phyloP scores from a whole-genome alignment of 1,140 invertebrate genomes.

The Tribolium castaneum region DNA sequence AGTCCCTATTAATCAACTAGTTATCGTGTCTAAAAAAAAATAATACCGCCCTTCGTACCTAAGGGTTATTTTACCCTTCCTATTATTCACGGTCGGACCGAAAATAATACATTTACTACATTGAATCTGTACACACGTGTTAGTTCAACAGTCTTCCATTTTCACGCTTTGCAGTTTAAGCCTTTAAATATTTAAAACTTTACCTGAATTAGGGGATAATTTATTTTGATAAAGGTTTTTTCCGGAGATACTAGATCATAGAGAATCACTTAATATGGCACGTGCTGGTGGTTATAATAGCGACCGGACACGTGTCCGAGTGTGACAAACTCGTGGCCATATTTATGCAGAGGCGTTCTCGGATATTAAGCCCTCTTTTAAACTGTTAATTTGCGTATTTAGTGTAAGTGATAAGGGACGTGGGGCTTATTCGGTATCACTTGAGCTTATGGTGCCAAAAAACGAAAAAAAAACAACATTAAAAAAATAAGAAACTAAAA shows the following conservation, averaged over 20 bases:
- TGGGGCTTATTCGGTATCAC: background rate
- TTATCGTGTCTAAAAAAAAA: constrained; percentile 29
- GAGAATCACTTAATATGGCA: constrained; percentile 9
- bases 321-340: constrained; percentile 18
- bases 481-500: too few relatives aligned
- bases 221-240: background rate
- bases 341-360: constrained; percentile 19
- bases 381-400: background rate
- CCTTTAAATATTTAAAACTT: constrained; percentile 26
- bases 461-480: background rate
- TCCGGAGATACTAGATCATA: background rate
- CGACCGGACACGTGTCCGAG: constrained; percentile 1
- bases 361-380: constrained; percentile 9
- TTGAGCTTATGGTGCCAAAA: background rate
- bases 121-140: constrained; percentile 24
- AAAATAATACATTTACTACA: constrained; percentile 36
- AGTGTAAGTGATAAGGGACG: background rate
- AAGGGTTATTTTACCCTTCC: constrained; percentile 39
- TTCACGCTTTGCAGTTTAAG: background rate
- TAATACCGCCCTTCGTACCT: constrained; percentile 24
- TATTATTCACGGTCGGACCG: constrained; percentile 42
- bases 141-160: background rate
- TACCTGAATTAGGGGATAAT: background rate
- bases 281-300: constrained; percentile 12
- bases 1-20: constrained; percentile 34